Base-by-base conservation (phyloP, 2,797 vertebrate genomes). In the Parambassis ranga region DNA sequence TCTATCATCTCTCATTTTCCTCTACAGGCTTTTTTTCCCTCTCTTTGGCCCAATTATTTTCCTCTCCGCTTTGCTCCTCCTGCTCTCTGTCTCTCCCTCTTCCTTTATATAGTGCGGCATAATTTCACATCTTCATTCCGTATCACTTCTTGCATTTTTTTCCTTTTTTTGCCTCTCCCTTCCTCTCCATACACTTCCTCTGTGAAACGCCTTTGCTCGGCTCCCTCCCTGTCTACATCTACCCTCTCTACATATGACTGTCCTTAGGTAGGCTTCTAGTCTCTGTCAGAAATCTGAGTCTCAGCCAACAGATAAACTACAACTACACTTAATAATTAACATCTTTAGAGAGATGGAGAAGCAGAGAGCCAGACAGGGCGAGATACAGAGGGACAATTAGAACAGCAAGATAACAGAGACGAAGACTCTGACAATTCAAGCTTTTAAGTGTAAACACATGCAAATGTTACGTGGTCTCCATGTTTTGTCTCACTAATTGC, bases 11-110 rank as follows among this genome's bases (percentile, higher is more conserved):
- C 71, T 81, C 76, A 79, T 84, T 84, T 81, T 70, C 43, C 35
- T 56, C 57, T 14, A 19, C 60, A 49, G 56, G 48, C 23, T 24
- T 52, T 77, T 48, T 71, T 43, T 44, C 59, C 62, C 52, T 79
- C 75, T 86, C 76, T 83, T 83, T 82, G 76, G 77, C 79, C 87
- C 79, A 86, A 87, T 88, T 86, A 89, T 86, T 86, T 83, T 71
- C 14, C 51, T 65, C 75, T 58, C 47, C 16, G 61, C 82, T 65
- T 43, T 8, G 55, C 75, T 75, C 74, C 72, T 84, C 65, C 75
- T 49, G 65, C 71, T 74, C 75, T 58, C 66, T 18, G 35, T 74
- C 65, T 75, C 57, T 71, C 69, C 52, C 61, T 66, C 38, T 65
- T 57, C 60, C 75, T 71, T 76, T 53, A 75, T 81, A 71, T 23